Conservation (phyloP, 2,113 vertebrate genomes). For the Jacana jacana region DNA sequence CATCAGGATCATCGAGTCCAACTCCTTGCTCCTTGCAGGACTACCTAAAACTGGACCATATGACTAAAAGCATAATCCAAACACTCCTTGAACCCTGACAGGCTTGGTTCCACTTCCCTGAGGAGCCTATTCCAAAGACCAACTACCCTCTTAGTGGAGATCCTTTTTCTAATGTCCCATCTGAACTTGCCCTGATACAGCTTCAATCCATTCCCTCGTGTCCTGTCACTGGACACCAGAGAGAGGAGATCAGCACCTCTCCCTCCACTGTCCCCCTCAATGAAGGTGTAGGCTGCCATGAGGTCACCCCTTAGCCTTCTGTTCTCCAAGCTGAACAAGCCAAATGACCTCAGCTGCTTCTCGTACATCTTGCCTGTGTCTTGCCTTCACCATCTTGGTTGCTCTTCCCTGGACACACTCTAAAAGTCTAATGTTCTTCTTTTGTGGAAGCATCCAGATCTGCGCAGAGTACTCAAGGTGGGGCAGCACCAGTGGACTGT, state of each 20-base stretch:
- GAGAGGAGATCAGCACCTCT: not conserved
- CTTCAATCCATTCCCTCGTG: not conserved
- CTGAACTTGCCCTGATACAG: not conserved
- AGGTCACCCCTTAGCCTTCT: not conserved
- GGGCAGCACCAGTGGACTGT: not conserved
- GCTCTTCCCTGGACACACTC: not conserved
- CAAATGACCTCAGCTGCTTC: not conserved
- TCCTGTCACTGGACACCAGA: not conserved
- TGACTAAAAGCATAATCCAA: not conserved
- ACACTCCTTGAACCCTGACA: not conserved
- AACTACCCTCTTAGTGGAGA: not conserved
- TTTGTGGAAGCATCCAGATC: not conserved
- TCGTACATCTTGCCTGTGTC: not conserved
- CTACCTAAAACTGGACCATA: not conserved
- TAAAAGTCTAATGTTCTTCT: not conserved
- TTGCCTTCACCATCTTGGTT: not conserved
- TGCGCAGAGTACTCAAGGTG: not conserved
- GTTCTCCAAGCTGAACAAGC: not conserved
- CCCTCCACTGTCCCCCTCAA: accelerated
- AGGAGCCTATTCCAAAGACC: not conserved
- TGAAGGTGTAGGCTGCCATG: not conserved
- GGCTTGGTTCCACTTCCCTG: not conserved
- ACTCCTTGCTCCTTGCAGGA: not conserved
- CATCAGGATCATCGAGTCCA: not conserved
- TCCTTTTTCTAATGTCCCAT: not conserved